Evolutionary conservation across 2,113 vertebrate species (phyloP).

Genomic region (Panthera leo): DNA sequence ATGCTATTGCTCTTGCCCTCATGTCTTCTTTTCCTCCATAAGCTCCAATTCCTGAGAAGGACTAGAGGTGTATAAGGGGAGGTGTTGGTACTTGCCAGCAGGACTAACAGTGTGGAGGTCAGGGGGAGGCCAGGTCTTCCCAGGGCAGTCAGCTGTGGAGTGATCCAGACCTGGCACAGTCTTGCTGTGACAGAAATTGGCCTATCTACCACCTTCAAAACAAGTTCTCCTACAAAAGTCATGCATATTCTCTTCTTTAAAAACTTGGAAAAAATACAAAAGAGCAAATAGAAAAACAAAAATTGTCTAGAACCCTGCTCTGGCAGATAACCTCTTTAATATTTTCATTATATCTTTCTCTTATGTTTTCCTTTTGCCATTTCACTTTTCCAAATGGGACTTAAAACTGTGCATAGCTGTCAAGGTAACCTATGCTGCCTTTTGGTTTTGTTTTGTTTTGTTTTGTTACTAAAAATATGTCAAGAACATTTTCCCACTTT

Average conservation of each 20-base stretch:
- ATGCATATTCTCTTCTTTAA: not conserved
- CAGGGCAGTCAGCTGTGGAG: not conserved
- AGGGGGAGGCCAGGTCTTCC: not conserved
- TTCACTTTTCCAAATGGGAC: not conserved
- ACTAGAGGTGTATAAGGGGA: not conserved
- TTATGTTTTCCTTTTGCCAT: not conserved
- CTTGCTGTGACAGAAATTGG: not conserved
- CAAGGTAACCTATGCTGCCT: not conserved
- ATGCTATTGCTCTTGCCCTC: not conserved
- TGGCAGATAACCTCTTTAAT: not conserved
- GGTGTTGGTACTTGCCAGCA: not conserved
- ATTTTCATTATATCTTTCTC: not conserved
- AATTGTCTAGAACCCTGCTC: not conserved
- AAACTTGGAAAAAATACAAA: not conserved
- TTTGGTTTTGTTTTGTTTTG: not conserved
- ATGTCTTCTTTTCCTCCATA: not conserved
- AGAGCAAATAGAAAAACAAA: not conserved
- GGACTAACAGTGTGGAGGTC: too few species aligned
- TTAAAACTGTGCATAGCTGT: not conserved
- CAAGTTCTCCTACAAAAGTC: not conserved
- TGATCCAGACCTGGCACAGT: not conserved
- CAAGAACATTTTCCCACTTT: not conserved
- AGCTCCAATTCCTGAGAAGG: not conserved
- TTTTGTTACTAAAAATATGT: constrained; percentile 13
- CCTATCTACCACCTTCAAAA: not conserved